A percentile compares a stretch with the other conserved stretches of the same genome.
Conservation (phyloP, 2,113 vertebrate genomes). For the Bucco capensis region DNA sequence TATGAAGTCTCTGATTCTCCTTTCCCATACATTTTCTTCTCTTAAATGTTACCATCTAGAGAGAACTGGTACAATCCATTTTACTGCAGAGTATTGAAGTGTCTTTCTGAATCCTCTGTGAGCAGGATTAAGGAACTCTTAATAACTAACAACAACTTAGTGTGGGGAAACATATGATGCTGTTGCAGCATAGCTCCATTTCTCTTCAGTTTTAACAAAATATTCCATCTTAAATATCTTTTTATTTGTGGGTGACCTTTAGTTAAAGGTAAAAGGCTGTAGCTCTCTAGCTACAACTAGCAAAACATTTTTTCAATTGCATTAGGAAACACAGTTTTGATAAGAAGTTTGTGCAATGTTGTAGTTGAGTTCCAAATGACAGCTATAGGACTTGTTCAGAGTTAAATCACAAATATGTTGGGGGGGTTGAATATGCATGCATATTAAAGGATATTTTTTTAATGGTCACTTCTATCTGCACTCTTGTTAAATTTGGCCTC, state of each 20-base stretch:
- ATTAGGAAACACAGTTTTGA: not conserved
- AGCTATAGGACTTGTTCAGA: not conserved
- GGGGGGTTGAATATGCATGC: slow-evolving; percentile 39
- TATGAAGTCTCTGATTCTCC: not conserved
- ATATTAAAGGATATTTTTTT: not conserved
- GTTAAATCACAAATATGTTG: not conserved
- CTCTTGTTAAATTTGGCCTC: slow-evolving; percentile 59
- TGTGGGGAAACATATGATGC: not conserved
- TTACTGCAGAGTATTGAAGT: not conserved
- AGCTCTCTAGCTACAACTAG: not conserved
- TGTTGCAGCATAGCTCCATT: not conserved
- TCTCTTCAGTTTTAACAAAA: not conserved
- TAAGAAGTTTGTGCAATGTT: not conserved
- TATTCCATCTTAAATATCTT: not conserved
- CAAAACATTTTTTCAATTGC: not conserved
- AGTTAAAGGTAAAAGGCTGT: not conserved
- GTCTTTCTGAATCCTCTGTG: not conserved
- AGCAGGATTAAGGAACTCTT: not conserved
- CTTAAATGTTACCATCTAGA: not conserved
- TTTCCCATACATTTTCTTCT: not conserved
- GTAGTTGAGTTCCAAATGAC: not conserved
- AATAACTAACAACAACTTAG: not conserved
- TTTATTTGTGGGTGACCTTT: not conserved
- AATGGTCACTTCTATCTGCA: slow-evolving; percentile 23
- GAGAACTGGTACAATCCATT: not conserved